These are phyloP conservation scores for Troides helena DNA, from an alignment of 2,888 invertebrate species.

Conservation along the genomic window DNA sequence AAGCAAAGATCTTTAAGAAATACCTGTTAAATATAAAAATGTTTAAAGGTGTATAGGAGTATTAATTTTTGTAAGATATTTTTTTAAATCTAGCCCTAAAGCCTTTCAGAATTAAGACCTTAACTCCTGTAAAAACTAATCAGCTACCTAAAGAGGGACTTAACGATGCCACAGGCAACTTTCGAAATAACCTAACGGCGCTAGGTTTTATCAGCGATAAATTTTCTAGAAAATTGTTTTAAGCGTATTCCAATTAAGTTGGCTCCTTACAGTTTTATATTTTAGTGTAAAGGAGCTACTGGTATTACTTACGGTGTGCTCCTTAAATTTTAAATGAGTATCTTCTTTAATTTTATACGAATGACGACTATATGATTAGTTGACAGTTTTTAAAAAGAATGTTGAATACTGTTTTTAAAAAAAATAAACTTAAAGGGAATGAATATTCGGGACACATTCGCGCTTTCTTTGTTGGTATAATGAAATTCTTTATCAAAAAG, in stretches of 20 bases:
- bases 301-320: neutral
- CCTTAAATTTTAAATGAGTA: neutral
- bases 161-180: slow-evolving; percentile 55
- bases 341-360: no score
- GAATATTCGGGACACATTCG: slow-evolving; percentile 57
- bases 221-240: slow-evolving; percentile 21
- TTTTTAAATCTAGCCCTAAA: neutral
- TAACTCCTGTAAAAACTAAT: slow-evolving; percentile 62
- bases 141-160: slow-evolving; percentile 54
- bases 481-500: slow-evolving; percentile 71
- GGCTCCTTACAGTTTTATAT: neutral
- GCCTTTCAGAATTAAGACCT: slow-evolving; percentile 18
- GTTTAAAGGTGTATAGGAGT: neutral
- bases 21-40: neutral
- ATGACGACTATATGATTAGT: neutral
- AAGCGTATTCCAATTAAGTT: slow-evolving; percentile 16
- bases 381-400: neutral
- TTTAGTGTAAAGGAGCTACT: neutral
- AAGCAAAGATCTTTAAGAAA: neutral
- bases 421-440: slow-evolving; percentile 40
- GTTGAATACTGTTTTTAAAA: slow-evolving; percentile 22
- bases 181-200: slow-evolving; percentile 57
- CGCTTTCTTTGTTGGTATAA: slow-evolving; percentile 58
- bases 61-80: neutral
- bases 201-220: slow-evolving; percentile 20